Evolutionary conservation across 2,113 vertebrate genomes (phyloP), one percentile per base, ranked within the genome.

Genomic region (Sturnira hondurensis): DNA sequence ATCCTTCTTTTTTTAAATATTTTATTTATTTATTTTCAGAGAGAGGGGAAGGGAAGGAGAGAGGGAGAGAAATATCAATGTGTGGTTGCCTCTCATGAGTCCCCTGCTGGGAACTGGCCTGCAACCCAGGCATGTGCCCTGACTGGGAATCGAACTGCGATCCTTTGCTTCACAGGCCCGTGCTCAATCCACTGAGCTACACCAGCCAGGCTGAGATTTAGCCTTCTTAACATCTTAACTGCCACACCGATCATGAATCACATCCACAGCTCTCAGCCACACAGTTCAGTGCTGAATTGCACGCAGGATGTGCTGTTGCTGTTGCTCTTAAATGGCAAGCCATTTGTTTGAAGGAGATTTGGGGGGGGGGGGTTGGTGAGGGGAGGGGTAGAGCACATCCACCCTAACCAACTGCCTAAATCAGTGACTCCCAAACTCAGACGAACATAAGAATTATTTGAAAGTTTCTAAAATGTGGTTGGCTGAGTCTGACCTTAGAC

Each of bases 331-430:
- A 6, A 58, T 43, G 19, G 7, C 1, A 61, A 78, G 26, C 10
- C 4, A 1, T 61, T 38, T 61, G 22, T 68, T 63, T 74, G 36
- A 31, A 26, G 4, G 2, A 8, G 28, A 9, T 3, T 11, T 31
- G 1, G 16, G 1, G 14, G 43, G 7, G 7, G 1, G 38, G 4
- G 5, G 45, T 65, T 20, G 14, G 1, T 5, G 16, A 0, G 14
- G 31, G 14, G 16, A 3, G 38, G 4, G 6, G 63, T 33, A 9
- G 19, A 43, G 2, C 8, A n/a, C 36, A 28, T 19, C 38, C 15
- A 41, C 31, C 2, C 17, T 87, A 63, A 80, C 38, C 56, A 74
- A 16, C 26, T 56, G 22, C 28, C 26, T 63, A 1, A 54, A 3
- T 16, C 10, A 47, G 41, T 36, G 24, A 33, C 20, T 9, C 13